Evolutionary conservation across 2,113 vertebrate species (phyloP).

Genomic region (Vidua chalybeata): DNA sequence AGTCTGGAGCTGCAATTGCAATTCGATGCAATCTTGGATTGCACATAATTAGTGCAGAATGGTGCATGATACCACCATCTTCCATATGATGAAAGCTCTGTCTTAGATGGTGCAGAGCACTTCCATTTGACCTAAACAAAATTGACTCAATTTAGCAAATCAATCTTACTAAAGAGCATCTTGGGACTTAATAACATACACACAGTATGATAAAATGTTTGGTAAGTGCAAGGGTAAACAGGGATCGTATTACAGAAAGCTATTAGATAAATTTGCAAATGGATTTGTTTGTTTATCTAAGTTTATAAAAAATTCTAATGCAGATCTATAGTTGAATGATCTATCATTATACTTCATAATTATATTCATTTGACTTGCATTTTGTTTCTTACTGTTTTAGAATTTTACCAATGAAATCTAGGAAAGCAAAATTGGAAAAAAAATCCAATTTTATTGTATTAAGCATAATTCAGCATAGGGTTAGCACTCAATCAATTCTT

Average conservation of each 20-base stretch:
- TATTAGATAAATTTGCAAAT: slow-evolving; percentile 26
- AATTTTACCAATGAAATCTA: not conserved
- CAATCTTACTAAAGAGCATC: slow-evolving; percentile 4
- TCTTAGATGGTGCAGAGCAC: not conserved
- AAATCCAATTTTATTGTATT: not conserved
- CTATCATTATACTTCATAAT: not conserved
- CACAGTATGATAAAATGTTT: not conserved
- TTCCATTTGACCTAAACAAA: slow-evolving; percentile 7
- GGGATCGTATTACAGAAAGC: not conserved
- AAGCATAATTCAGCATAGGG: not conserved
- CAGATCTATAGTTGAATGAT: not conserved
- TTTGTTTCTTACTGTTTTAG: not conserved
- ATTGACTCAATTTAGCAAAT: slow-evolving; percentile 21
- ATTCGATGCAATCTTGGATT: not conserved
- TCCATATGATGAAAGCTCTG: not conserved
- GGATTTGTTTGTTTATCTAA: slow-evolving; percentile 23
- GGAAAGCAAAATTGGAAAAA: not conserved
- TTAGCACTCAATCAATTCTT: not conserved
- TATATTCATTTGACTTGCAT: not conserved
- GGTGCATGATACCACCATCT: not conserved
- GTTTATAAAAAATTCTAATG: not conserved
- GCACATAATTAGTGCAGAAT: not conserved
- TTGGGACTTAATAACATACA: not conserved
- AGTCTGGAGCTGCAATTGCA: not conserved
- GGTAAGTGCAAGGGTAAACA: slow-evolving; percentile 11